phyloP scores from a whole-genome alignment of 2,888 invertebrate genomes.

The Ichneumoninae sp. region DNA sequence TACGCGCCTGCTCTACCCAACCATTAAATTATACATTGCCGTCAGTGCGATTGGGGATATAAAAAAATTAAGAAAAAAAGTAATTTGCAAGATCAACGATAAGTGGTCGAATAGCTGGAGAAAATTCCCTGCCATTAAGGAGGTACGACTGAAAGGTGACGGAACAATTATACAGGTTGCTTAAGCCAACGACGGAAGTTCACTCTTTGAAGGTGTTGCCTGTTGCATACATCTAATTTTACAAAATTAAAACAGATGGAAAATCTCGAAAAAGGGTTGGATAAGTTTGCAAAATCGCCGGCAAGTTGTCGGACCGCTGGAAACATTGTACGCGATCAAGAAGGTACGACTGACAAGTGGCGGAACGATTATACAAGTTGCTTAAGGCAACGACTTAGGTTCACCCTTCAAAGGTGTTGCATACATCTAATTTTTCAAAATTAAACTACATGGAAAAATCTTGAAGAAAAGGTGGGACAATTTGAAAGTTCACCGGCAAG shows the following conservation, averaged over 20 bases:
- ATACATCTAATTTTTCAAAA: no score
- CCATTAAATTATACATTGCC: constrained; percentile 17
- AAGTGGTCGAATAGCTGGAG: constrained; percentile 13
- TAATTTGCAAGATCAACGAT: background rate
- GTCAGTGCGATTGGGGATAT: background rate
- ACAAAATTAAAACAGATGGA: no score
- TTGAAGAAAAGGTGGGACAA: no score
- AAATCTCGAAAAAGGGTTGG: no score
- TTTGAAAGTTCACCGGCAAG: constrained; percentile 1
- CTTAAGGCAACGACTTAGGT: no score
- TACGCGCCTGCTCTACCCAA: background rate
- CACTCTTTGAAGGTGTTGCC: no score
- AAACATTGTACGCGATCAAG: constrained; percentile 5
- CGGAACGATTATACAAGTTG: no score
- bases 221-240: no score
- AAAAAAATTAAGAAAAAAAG: background rate
- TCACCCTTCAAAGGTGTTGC: no score
- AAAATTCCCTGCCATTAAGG: constrained; percentile 11
- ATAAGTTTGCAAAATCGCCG: no score
- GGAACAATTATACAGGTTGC: background rate
- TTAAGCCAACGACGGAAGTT: constrained; percentile 22
- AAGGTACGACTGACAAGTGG: background rate
- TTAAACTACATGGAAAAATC: no score
- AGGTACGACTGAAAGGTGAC: background rate
- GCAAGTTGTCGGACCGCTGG: constrained; percentile 16